Evolutionary conservation across 2,113 vertebrate species (phyloP), one percentile per base, ranked within the genome.

Genomic region (Pipra filicauda): DNA sequence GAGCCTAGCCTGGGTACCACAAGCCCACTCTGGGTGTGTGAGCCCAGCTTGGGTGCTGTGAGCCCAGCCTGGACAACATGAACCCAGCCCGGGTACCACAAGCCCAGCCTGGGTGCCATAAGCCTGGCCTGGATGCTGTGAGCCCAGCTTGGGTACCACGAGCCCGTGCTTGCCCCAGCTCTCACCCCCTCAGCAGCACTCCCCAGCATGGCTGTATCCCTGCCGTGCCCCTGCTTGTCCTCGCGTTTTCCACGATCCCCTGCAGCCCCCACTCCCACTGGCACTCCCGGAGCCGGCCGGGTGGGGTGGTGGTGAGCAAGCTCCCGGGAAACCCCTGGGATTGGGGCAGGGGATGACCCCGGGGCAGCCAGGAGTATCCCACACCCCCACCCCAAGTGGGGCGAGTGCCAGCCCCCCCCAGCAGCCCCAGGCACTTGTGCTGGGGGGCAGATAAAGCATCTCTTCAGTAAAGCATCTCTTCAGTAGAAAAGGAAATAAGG

Each of bases 391-490:
- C 58, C 57, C 24, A 10, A 31, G 52, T 3, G 7, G 79, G 59
- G 52, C 26, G 11, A 27, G 16, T 49, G 62, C 69, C 69, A 75
- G 37, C 61, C 66, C 30, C 46, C 69, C n/a, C 48, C 2, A 0
- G 49, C 51, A 61, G 24, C 64, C 87, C 81, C 28, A 4, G 65
- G 64, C 62, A 24, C 23, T 18, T 28, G 33, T 4, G 37, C 57
- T 59, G 16, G 37, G 23, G 48, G 77, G 20, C 65, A 44, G 39
- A 39, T 70, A 74, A 91, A 97, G 95, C 93, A 90, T 95, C 86
- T 94, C 74, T 64, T 91, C 93, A 89, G 88, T 75, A 74, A 94
- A 97, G 95, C 93, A 93, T 95, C 86, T 97, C 84, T 70, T 96
- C 95, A 93, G 85, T n/a, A 95, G 85, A 37, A 88, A 88, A 85